phyloP scores from a whole-genome alignment of 1,140 invertebrate genomes.

The Cherax quadricarinatus region DNA sequence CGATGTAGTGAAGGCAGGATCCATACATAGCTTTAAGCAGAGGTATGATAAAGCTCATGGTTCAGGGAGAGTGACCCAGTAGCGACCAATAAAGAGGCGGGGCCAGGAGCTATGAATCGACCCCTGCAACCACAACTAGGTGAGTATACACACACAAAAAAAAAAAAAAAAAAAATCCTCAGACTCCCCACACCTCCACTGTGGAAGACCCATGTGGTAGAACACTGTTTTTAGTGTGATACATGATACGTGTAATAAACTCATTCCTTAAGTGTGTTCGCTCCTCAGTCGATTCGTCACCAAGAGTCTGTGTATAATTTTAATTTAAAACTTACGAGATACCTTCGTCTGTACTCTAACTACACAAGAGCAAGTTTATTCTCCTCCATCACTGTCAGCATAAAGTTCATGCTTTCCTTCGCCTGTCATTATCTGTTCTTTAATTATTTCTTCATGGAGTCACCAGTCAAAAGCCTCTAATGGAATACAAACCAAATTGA shows the following conservation, averaged over 20 bases:
- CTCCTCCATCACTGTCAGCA: neutral
- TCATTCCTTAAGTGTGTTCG: neutral
- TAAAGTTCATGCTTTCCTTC: conserved; percentile 36
- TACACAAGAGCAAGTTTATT: neutral
- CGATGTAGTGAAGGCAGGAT: too few relatives aligned
- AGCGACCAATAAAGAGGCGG: too few relatives aligned
- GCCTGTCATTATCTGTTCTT: conserved; percentile 60
- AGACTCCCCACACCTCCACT: too few relatives aligned
- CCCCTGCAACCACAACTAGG: too few relatives aligned
- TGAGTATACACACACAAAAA: too few relatives aligned
- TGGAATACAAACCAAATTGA: conserved; percentile 63
- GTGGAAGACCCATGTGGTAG: too few relatives aligned
- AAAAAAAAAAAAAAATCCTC: too few relatives aligned
- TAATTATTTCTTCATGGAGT: conserved; percentile 57
- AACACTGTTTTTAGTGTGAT: neutral
- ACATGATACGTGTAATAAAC: neutral
- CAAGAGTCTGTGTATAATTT: neutral
- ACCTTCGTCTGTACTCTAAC: neutral
- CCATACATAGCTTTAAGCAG: too few relatives aligned
- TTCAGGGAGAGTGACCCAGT: too few relatives aligned
- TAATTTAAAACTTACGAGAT: neutral
- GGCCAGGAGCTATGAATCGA: too few relatives aligned
- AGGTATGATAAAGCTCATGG: too few relatives aligned
- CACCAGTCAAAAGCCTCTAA: conserved; percentile 41
- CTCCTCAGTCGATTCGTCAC: neutral